These are phyloP conservation scores for Champsocephalus esox DNA, from an alignment of 2,797 vertebrate species.

Conservation along the genomic window DNA sequence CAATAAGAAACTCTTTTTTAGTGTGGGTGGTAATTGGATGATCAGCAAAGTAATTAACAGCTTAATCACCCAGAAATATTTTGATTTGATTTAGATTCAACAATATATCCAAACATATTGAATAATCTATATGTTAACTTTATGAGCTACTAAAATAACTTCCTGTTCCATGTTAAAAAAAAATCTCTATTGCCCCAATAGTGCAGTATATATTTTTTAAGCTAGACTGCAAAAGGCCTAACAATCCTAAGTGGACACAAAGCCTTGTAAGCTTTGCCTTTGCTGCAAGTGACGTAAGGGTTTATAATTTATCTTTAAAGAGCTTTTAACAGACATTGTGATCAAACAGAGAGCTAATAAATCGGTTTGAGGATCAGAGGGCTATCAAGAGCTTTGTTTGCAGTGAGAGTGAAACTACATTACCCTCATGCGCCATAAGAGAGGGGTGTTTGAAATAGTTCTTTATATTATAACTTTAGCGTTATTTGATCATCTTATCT, in stretches of 20 bases:
- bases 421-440: neutral
- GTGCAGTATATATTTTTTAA: neutral
- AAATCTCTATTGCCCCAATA: conserved; percentile 7
- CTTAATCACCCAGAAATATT: neutral
- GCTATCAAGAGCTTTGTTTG: conserved; percentile 1
- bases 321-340: conserved; percentile 36
- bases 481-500: conserved; percentile 6
- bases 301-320: conserved; percentile 24
- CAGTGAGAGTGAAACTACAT: neutral
- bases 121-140: neutral
- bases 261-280: conserved; percentile 21
- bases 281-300: conserved; percentile 21
- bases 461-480: neutral
- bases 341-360: conserved; percentile 42
- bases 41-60: neutral
- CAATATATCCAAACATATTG: too few species aligned
- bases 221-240: conserved; percentile 14
- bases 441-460: neutral
- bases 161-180: conserved; percentile 2
- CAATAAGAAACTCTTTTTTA: neutral
- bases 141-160: neutral
- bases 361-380: conserved; percentile 1
- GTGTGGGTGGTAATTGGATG: neutral
- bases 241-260: conserved; percentile 17
- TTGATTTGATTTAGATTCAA: neutral